These are phyloP conservation scores for Ceratoteleas bidentatus DNA, from an alignment of 1,140 invertebrate genomes.

Conservation along the genomic window DNA sequence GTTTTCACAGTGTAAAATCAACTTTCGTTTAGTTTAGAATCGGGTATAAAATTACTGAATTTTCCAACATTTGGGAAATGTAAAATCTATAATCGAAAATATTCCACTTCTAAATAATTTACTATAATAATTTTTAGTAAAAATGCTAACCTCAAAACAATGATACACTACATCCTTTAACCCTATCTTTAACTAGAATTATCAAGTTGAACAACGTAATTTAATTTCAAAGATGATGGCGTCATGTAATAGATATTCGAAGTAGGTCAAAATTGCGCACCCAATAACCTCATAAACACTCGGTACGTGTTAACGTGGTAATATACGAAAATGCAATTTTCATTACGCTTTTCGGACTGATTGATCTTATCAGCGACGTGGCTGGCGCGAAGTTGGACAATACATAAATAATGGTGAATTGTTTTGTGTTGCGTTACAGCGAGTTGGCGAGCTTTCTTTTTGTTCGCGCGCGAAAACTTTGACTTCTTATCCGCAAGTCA, in stretches of 20 bases:
- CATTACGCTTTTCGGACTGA: conserved; percentile 35
- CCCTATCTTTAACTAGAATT: background rate
- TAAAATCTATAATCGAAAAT: too few relatives aligned
- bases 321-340: conserved; percentile 46
- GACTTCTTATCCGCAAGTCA: conserved; percentile 35
- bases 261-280: conserved; percentile 42
- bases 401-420: conserved; percentile 54
- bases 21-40: too few relatives aligned
- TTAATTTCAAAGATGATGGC: background rate
- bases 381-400: conserved; percentile 22
- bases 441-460: conserved; percentile 50
- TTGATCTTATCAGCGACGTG: conserved; percentile 42
- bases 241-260: conserved; percentile 33
- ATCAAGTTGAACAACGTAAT: background rate
- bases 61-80: too few relatives aligned
- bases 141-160: too few relatives aligned
- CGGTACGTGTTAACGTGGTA: conserved; percentile 25
- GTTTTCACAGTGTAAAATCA: too few relatives aligned
- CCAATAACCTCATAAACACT: conserved; percentile 34
- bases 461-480: conserved; percentile 42
- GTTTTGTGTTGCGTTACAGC: conserved; percentile 43
- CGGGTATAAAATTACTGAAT: too few relatives aligned
- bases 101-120: too few relatives aligned
- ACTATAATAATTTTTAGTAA: too few relatives aligned
- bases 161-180: too few relatives aligned